phyloP scores from a whole-genome alignment of 2,797 vertebrate genomes.

The Mus spretus region DNA sequence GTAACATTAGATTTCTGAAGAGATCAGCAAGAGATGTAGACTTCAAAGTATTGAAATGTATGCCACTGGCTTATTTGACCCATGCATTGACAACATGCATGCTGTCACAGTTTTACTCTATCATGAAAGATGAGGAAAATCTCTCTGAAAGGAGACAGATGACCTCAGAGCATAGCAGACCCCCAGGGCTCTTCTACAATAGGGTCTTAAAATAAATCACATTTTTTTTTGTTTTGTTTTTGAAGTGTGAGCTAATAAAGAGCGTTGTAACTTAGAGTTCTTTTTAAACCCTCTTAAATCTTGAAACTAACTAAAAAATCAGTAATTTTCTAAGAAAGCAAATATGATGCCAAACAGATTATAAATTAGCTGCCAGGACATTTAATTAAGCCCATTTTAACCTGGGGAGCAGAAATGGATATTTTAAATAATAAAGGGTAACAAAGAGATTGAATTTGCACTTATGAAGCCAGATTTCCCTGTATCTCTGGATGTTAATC shows the following conservation, averaged over 20 bases:
- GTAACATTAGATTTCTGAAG: conserved; percentile 68
- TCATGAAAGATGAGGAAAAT: background rate
- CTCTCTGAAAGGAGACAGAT: conserved; percentile 55
- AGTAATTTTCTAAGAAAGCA: conserved; percentile 40
- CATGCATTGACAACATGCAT: conserved; percentile 40
- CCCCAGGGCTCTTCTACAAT: background rate
- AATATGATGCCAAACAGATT: conserved; percentile 65
- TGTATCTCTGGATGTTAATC: conserved; percentile 65
- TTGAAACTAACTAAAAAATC: conserved; percentile 19
- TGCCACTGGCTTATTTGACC: conserved; percentile 59
- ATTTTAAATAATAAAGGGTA: conserved; percentile 48
- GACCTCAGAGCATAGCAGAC: conserved; percentile 10
- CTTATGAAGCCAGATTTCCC: conserved; percentile 54
- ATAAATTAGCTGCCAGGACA: conserved; percentile 78
- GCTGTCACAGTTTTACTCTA: conserved; percentile 51
- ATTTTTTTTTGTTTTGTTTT: conserved; percentile 49
- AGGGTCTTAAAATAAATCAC: conserved; percentile 64
- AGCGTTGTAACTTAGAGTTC: conserved; percentile 18
- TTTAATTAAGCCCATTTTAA: conserved; percentile 63
- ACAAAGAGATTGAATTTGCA: conserved; percentile 57
- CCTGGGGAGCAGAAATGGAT: conserved; percentile 46
- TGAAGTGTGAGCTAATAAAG: conserved; percentile 49
- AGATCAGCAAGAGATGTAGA: conserved; percentile 50
- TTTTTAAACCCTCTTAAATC: conserved; percentile 66
- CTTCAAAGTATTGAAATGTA: conserved; percentile 70